These are phyloP conservation scores for Champsocephalus esox DNA, from an alignment of 2,797 vertebrate species.

Conservation along the genomic window DNA sequence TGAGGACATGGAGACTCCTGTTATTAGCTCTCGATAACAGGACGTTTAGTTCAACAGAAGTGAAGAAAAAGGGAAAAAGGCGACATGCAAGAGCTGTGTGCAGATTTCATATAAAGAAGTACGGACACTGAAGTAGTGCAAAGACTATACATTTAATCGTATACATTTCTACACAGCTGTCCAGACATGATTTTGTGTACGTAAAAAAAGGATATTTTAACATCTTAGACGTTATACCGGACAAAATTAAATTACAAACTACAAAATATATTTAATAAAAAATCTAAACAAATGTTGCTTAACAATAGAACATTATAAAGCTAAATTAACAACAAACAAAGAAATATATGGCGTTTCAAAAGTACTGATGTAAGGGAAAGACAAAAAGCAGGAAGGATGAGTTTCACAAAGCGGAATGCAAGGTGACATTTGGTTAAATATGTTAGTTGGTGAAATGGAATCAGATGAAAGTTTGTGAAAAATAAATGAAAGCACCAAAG, in stretches of 20 bases:
- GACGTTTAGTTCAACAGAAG: background rate
- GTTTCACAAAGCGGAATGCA: background rate
- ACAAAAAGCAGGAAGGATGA: background rate
- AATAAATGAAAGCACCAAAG: slow-evolving; percentile 30
- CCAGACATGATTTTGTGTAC: too few relatives aligned
- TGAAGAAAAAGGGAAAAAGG: background rate
- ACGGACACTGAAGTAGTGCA: too few relatives aligned
- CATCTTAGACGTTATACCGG: too few relatives aligned
- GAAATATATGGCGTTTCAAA: too few relatives aligned
- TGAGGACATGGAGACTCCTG: slow-evolving; percentile 33
- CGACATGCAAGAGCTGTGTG: background rate
- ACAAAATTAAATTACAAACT: too few relatives aligned
- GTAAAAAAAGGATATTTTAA: too few relatives aligned
- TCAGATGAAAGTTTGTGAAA: background rate
- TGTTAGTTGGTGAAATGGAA: slow-evolving; percentile 1
- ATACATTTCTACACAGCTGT: too few relatives aligned
- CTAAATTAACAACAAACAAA: too few relatives aligned
- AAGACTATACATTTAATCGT: too few relatives aligned
- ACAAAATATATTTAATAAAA: too few relatives aligned
- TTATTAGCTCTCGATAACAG: background rate
- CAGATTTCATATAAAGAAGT: background rate
- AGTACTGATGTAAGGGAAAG: background rate
- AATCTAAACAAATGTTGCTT: too few relatives aligned
- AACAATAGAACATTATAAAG: too few relatives aligned
- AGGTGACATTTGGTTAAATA: background rate